phyloP scores from a whole-genome alignment of 2,797 vertebrate genomes.

The Cirrhinus mrigala region DNA sequence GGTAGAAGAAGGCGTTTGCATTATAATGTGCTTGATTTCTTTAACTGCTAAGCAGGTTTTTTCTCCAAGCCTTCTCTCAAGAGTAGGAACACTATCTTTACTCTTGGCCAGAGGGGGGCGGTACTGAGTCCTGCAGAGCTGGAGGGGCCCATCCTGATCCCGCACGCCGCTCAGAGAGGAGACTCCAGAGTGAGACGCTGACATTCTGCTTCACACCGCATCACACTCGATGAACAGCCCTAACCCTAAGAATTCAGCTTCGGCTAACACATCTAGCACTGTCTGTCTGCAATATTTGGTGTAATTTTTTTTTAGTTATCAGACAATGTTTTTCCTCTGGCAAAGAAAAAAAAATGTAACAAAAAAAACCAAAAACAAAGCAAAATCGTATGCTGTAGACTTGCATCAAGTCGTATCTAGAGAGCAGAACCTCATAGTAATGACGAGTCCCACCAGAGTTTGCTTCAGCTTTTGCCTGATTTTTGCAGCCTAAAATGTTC shows the following conservation, averaged over 20 bases:
- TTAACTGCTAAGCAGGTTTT: conserved; percentile 83
- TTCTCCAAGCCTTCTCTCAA: conserved; percentile 92
- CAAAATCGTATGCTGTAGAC: background rate
- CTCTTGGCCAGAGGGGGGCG: conserved; percentile 87
- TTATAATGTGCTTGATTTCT: conserved; percentile 52
- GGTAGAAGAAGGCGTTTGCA: background rate
- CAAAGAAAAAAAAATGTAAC: no score
- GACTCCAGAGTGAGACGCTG: conserved; percentile 74
- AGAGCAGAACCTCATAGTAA: background rate
- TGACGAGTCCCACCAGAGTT: background rate
- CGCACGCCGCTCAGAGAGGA: conserved; percentile 88
- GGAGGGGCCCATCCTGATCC: conserved; percentile 91
- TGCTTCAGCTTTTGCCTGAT: background rate
- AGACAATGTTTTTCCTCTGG: background rate
- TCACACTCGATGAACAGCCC: background rate
- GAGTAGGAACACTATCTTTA: conserved; percentile 94
- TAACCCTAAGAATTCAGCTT: background rate
- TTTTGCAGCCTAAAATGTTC: background rate
- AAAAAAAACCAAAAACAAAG: background rate
- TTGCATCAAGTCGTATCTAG: background rate
- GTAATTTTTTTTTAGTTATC: no score
- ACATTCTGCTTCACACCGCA: background rate
- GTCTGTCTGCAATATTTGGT: background rate
- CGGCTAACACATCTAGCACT: background rate
- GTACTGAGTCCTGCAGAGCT: conserved; percentile 87